phyloP scores from a whole-genome alignment of 2,888 invertebrate species.

The Drosophila monieri region DNA sequence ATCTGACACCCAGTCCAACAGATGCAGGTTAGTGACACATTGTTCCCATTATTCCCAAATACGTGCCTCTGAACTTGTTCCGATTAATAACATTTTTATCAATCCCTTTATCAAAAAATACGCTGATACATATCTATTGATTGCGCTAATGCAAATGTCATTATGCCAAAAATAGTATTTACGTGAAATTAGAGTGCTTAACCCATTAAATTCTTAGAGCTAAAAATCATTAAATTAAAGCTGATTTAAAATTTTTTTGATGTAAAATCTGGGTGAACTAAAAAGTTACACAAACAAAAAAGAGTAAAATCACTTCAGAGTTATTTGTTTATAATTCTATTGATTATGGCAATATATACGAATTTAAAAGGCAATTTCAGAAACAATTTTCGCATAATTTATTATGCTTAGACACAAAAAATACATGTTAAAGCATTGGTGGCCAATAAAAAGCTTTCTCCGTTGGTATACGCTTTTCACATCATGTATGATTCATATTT shows the following conservation, averaged over 20 bases:
- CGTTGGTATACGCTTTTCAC: neutral
- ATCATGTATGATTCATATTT: neutral
- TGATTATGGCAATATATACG: neutral
- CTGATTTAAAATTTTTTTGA: neutral
- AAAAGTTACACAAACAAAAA: too few relatives aligned
- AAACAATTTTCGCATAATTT: neutral
- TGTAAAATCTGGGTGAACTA: too few relatives aligned
- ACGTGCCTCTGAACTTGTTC: constrained; percentile 10
- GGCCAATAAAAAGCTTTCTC: neutral
- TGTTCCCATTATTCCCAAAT: neutral
- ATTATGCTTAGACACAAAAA: neutral
- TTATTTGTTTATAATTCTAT: neutral
- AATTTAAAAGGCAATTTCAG: neutral
- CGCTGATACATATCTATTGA: neutral
- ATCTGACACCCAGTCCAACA: constrained; percentile 29
- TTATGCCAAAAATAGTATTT: neutral
- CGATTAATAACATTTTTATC: constrained; percentile 24
- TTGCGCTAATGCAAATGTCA: constrained; percentile 7
- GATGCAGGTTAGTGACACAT: constrained; percentile 39
- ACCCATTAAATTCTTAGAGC: neutral
- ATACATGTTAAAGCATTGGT: constrained; percentile 1
- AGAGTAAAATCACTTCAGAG: too few relatives aligned
- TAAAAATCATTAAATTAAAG: neutral
- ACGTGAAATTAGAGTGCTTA: neutral
- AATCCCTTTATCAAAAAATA: neutral